Evolutionary conservation across 2,797 vertebrate species (phyloP), one percentile per base, ranked within the genome.

Genomic region (Adelosebastes latens): DNA sequence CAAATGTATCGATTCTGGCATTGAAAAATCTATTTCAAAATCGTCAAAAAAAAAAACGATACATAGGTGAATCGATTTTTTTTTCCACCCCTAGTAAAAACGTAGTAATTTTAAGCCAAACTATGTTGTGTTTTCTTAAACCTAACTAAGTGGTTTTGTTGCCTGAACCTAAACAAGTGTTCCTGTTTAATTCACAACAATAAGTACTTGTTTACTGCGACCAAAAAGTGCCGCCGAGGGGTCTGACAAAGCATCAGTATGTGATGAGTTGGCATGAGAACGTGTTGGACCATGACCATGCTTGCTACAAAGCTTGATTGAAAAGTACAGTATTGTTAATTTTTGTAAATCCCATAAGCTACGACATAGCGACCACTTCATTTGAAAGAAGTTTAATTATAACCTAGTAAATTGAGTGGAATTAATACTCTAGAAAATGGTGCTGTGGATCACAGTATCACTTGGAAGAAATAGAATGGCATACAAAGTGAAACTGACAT

Each of bases 21-120:
- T 2, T 18, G 7, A 49, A 49, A 49, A 20, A 49, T 0, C 46
- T 18, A 49, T 49, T 49, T 49, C 7, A 49, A 49, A 49, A 8
- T 0, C 0, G 6, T 18, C 5, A 29, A 46, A 46, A 18, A 42
- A 42, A 1, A 16, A 16, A 39, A 39, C 0, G 0, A 6, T 0
- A 42, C 39, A 16, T 42, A 42, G 39, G 6, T 16, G 6, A 42
- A 42, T 0, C 39, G 2, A 42, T n/a, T 42, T 42, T 16, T 42
- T 42, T 16, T 0, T 16, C 6, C 42, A 46, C 0, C 42, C 42
- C 42, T 18, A 2, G 1, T 46, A 1, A 42, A 42, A 3, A 42
- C 39, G 0, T 46, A 46, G 42, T 46, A 8, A 3, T 18, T 46
- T 46, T 46, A 46, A 46, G 42, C 42, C 14, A 18, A 46, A 46